Evolutionary conservation across 2,797 vertebrate genomes (phyloP).

Genomic region (Sarcoramphus papa): DNA sequence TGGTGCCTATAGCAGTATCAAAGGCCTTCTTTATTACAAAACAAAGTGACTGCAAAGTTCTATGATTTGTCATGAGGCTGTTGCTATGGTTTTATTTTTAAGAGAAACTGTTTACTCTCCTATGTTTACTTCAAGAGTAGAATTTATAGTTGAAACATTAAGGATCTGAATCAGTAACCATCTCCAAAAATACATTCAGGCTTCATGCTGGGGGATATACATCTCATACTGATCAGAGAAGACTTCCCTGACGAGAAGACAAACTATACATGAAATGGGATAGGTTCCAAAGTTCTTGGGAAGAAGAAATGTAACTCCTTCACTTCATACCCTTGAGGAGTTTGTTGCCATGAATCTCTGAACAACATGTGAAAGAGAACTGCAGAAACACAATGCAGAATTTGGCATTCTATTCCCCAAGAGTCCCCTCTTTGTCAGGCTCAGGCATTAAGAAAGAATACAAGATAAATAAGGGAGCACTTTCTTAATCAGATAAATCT

Average conservation of each 20-base stretch:
- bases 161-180: not conserved
- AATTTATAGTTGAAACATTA: not conserved
- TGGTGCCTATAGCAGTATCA: not conserved
- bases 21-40: not conserved
- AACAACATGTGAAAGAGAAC: not conserved
- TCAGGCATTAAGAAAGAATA: not conserved
- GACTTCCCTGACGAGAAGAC: not conserved
- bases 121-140: not conserved
- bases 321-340: not conserved
- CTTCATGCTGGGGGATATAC: not conserved
- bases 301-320: not conserved
- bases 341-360: not conserved
- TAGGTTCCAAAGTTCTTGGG: not conserved
- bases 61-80: not conserved
- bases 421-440: not conserved
- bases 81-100: not conserved
- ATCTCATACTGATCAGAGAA: not conserved
- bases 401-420: not conserved
- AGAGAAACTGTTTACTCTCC: not conserved
- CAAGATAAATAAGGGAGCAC: not conserved
- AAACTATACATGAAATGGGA: not conserved
- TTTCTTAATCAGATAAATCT: not conserved
- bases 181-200: not conserved
- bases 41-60: not conserved
- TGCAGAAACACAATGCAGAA: not conserved